Evolutionary conservation across 2,888 invertebrate genomes (phyloP), one percentile per base, ranked within the genome.

Genomic region (Drosophila subquinaria): DNA sequence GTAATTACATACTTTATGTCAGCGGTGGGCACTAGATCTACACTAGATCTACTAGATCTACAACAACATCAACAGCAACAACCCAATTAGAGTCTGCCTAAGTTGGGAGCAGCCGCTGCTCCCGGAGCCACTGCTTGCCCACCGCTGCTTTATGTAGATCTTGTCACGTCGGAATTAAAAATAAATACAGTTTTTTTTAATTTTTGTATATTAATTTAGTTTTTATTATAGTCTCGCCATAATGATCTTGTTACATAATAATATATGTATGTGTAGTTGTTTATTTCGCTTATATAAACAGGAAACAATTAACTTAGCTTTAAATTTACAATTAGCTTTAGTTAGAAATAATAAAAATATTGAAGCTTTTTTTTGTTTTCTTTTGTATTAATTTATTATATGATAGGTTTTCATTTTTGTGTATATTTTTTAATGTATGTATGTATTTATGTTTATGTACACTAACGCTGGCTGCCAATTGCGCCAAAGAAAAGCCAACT

Each of bases 341-440:
- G 79, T 84, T 87, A 87, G 76, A 84, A 84, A 89, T 86, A 88
- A 83, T 85, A 81, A 88, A 84, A 84, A 84, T 84, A 89, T 84
- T 84, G 83, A 84, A 84, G 83, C 83, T 84, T 83, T 82, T 80
- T 67, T 62, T 59, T 45, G 13, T 47, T 86, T 76, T 69, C 45
- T 71, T 71, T 87, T 68, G 67, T 57, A 66, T 80, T 80, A 68
- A 59, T 72, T 76, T 79, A 70, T 52, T 76, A 76, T 62, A 79
- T 79, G 60, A 79, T 80, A 79, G 64, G 43, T 71, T 67, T 57
- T 62, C 62, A 33, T 79, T 68, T 66, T 55, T 88, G 35, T 48
- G 30, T 48, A 56, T 63, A 69, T 64, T 51, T 59, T n/a, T n/a
- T 42, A 51, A 51, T 57, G 50, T 66, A 62, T 65, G 61, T 52